A percentile compares a stretch with the other conserved stretches of the same genome.
phyloP scores from a whole-genome alignment of 2,888 invertebrate species.

The Tiliacea aurago region DNA sequence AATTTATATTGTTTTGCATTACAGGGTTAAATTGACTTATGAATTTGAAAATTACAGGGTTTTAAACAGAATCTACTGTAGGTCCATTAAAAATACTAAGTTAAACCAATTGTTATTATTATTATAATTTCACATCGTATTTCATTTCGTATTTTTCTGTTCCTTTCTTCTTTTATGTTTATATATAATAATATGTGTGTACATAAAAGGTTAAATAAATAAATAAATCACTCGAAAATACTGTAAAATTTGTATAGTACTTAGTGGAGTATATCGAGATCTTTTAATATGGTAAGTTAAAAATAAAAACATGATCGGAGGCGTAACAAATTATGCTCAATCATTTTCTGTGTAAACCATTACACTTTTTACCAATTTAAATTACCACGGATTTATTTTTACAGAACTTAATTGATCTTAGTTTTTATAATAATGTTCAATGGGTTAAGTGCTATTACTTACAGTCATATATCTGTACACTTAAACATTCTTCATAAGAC shows the following conservation, averaged over 20 bases:
- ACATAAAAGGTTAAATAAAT: too few relatives aligned
- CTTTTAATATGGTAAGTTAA: neutral
- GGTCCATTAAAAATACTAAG: neutral
- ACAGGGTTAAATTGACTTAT: constrained; percentile 5
- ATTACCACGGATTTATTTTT: neutral
- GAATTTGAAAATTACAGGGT: too few relatives aligned
- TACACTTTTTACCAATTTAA: constrained; percentile 44
- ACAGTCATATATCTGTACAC: neutral
- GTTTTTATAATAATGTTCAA: neutral
- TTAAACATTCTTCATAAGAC: neutral
- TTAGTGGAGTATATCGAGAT: neutral
- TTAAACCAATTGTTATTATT: neutral
- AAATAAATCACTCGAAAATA: neutral
- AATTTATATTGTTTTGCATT: constrained; percentile 52
- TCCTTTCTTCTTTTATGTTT: too few relatives aligned
- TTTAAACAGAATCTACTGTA: neutral
- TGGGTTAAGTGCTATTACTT: neutral
- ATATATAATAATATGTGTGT: too few relatives aligned
- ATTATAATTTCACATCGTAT: neutral
- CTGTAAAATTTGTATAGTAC: too few relatives aligned
- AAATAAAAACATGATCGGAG: constrained; percentile 20
- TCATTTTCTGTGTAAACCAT: constrained; percentile 8
- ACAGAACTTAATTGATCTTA: neutral
- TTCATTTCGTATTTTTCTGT: too few relatives aligned
- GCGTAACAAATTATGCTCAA: constrained; percentile 16